phyloP scores from a whole-genome alignment of 2,113 vertebrate genomes.

The Eira barbara region DNA sequence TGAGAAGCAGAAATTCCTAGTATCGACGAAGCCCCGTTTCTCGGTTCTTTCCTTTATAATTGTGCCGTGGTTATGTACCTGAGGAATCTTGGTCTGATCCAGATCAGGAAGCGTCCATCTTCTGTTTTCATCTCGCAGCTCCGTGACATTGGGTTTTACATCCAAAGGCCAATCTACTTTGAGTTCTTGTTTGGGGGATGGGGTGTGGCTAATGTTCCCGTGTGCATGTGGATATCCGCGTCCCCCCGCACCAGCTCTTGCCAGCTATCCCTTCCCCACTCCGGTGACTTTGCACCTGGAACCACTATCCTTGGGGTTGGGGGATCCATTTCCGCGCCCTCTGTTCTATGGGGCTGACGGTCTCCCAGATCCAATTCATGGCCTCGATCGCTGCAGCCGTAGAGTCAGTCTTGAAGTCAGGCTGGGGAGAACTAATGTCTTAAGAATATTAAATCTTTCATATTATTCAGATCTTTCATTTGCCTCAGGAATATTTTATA shows the following conservation, averaged over 20 bases:
- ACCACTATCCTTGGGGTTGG: too few species aligned
- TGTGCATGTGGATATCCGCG: too few species aligned
- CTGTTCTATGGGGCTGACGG: background rate
- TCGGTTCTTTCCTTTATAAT: background rate
- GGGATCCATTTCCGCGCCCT: background rate
- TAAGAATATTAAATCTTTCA: background rate
- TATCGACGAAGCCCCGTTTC: background rate
- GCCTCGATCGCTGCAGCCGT: background rate
- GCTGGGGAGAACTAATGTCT: background rate
- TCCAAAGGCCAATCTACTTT: background rate
- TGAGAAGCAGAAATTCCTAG: background rate
- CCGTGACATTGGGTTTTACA: background rate
- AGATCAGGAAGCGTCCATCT: background rate
- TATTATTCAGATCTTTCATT: background rate
- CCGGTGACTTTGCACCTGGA: background rate
- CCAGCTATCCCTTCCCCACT: background rate
- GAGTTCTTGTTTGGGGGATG: background rate
- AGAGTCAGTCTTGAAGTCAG: background rate
- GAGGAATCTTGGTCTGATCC: background rate
- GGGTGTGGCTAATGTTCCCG: background rate
- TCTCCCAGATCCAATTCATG: background rate
- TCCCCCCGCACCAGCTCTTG: background rate
- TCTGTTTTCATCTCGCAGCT: background rate
- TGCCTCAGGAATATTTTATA: background rate
- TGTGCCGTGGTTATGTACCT: background rate